Conservation (phyloP, 2,113 vertebrate species). For the Mus spicilegus region DNA sequence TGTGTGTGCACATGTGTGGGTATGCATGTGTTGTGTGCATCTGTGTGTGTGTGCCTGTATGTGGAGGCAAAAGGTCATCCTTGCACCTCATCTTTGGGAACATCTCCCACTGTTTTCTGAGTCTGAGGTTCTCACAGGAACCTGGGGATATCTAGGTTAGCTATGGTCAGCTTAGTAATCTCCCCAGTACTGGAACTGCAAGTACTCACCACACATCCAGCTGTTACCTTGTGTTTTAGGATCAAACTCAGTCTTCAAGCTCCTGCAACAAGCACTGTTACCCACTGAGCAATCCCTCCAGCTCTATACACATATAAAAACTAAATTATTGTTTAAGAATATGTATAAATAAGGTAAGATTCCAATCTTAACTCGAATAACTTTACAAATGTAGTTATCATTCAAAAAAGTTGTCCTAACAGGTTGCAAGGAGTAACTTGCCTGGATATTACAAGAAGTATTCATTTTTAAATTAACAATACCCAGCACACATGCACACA, state of each 20-base stretch:
- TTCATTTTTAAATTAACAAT: not conserved
- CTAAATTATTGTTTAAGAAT: not conserved
- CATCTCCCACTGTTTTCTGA: not conserved
- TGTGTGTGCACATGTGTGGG: too few relatives aligned
- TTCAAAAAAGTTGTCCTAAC: not conserved
- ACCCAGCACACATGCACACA: not conserved
- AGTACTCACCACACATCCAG: not conserved
- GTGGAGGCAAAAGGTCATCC: not conserved
- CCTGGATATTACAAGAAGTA: not conserved
- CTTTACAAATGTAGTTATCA: not conserved
- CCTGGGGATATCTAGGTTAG: not conserved
- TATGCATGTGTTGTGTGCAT: too few relatives aligned
- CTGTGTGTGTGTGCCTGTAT: too few relatives aligned
- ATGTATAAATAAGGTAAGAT: not conserved
- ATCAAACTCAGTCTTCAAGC: too few relatives aligned
- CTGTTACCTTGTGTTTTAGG: not conserved
- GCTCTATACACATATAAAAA: not conserved
- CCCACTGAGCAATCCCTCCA: not conserved
- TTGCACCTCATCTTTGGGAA: not conserved
- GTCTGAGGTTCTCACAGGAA: not conserved
- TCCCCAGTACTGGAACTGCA: not conserved
- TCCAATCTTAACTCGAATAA: not conserved
- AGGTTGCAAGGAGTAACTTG: not conserved
- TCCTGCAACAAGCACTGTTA: not conserved
- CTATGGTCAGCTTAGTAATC: too few relatives aligned